These are phyloP conservation scores for Paracanthobrama guichenoti DNA, from an alignment of 2,113 vertebrate genomes.

Conservation along the genomic window DNA sequence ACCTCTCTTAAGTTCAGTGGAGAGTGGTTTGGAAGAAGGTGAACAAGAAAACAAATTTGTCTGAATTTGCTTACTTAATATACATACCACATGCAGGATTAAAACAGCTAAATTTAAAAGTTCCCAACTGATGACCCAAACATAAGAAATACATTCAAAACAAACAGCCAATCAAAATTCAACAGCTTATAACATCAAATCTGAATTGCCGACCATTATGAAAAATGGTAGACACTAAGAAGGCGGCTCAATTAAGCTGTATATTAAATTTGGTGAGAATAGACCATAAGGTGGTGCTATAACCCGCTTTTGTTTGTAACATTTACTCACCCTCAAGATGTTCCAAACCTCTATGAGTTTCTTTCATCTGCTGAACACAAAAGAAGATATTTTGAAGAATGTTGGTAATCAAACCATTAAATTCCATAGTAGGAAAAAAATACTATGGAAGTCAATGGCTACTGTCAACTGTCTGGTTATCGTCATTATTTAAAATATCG, in stretches of 20 bases:
- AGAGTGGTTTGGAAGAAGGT: too few relatives aligned
- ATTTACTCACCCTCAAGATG: too few relatives aligned
- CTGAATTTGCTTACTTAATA: too few relatives aligned
- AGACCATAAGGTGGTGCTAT: neutral
- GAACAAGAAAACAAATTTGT: too few relatives aligned
- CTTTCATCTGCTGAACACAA: too few relatives aligned
- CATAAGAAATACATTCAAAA: slow-evolving; percentile 14
- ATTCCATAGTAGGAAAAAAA: too few relatives aligned
- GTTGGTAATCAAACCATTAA: too few relatives aligned
- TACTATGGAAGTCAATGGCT: too few relatives aligned
- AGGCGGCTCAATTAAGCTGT: neutral
- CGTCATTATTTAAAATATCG: too few relatives aligned
- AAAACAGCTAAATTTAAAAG: neutral
- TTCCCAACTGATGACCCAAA: neutral
- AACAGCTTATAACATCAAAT: neutral
- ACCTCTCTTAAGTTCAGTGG: neutral
- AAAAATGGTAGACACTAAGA: neutral
- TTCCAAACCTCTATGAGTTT: too few relatives aligned
- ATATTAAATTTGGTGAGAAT: neutral
- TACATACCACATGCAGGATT: neutral
- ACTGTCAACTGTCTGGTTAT: too few relatives aligned
- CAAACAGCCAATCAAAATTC: slow-evolving; percentile 18
- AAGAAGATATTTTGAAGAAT: too few relatives aligned
- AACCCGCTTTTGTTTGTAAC: neutral
- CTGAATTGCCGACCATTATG: neutral